A percentile compares a stretch with the other conserved stretches of the same genome.
Evolutionary conservation across 2,113 vertebrate species (phyloP).

Genomic region (Brachypodius melanocephalos): DNA sequence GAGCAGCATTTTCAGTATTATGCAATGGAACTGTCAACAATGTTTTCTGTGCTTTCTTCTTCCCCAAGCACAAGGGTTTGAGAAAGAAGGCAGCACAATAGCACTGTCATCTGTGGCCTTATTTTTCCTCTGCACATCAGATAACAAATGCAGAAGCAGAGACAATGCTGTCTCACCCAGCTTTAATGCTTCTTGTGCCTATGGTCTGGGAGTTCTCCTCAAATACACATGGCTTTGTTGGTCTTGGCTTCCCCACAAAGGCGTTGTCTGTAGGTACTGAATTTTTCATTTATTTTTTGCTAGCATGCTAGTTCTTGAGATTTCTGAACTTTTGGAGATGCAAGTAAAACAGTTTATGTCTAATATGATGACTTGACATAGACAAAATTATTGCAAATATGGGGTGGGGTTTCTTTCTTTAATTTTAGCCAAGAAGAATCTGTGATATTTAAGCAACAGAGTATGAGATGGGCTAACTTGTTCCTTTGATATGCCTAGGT

Average conservation of each 20-base stretch:
- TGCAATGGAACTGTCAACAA: neutral
- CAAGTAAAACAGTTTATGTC: neutral
- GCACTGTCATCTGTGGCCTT: neutral
- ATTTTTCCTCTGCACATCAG: neutral
- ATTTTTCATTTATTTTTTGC: neutral
- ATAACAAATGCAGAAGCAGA: neutral
- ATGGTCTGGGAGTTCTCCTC: neutral
- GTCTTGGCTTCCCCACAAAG: neutral
- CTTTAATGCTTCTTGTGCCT: neutral
- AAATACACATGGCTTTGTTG: neutral
- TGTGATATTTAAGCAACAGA: neutral
- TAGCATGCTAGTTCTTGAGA: neutral
- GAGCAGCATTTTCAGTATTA: constrained; percentile 18
- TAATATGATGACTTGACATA: neutral
- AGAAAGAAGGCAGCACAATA: constrained; percentile 1
- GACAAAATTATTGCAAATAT: neutral
- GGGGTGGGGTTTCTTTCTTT: neutral
- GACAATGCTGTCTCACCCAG: neutral
- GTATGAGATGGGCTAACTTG: neutral
- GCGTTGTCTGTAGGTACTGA: neutral
- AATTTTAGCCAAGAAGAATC: neutral
- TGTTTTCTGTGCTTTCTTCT: constrained; percentile 32
- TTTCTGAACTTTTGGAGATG: neutral
- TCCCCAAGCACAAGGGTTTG: constrained; percentile 22
- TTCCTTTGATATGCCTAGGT: neutral